phyloP scores from a whole-genome alignment of 1,140 invertebrate genomes.

The Thereuonema tuberculata region DNA sequence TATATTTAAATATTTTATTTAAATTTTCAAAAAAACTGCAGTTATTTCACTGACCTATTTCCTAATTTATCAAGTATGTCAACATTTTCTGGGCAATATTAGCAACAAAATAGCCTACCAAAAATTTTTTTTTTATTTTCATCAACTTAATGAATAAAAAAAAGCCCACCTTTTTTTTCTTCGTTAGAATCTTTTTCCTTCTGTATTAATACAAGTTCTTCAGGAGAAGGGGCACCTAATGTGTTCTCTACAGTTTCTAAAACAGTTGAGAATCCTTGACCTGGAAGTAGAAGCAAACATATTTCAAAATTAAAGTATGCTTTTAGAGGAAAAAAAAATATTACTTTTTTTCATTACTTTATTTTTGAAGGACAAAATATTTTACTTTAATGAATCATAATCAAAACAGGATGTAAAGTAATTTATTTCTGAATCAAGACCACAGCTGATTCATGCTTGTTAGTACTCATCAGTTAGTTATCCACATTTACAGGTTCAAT shows the following conservation, averaged over 20 bases:
- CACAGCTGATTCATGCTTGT: background rate
- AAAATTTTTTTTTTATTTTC: too few relatives aligned
- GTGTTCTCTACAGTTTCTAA: conserved; percentile 48
- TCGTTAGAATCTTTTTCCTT: background rate
- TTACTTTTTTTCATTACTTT: background rate
- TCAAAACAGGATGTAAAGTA: background rate
- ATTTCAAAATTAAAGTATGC: background rate
- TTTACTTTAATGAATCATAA: background rate
- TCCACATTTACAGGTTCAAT: too few relatives aligned
- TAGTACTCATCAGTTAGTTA: too few relatives aligned
- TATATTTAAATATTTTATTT: too few relatives aligned
- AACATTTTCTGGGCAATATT: too few relatives aligned
- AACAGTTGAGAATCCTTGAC: conserved; percentile 55
- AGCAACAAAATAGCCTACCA: too few relatives aligned
- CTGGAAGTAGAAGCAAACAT: conserved; percentile 17
- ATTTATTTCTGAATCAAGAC: background rate
- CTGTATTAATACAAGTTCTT: conserved; percentile 43
- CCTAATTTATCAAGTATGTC: too few relatives aligned
- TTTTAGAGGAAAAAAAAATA: conserved; percentile 1
- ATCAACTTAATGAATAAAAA: too few relatives aligned
- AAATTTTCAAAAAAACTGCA: too few relatives aligned
- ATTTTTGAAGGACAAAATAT: background rate
- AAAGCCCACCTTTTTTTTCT: too few relatives aligned
- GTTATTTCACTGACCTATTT: too few relatives aligned
- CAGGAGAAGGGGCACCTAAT: conserved; percentile 59